Evolutionary conservation across 2,797 vertebrate species (phyloP).

Genomic region (Halcyon leucocephala): DNA sequence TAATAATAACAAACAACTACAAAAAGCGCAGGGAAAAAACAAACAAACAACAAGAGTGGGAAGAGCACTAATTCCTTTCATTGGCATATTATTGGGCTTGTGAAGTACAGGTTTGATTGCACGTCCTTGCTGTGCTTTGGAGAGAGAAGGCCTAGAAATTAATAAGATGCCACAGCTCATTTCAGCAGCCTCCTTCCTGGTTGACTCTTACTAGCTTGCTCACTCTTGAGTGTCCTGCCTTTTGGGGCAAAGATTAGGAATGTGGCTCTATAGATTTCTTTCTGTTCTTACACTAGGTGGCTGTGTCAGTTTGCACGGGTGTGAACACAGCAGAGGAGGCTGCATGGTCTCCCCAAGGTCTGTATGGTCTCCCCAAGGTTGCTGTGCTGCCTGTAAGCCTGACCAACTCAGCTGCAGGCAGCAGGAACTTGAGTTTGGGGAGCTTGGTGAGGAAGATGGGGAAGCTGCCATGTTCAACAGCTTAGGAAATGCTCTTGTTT

Average conservation of each 20-base stretch:
- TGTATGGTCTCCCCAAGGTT: neutral
- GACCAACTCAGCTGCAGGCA: neutral
- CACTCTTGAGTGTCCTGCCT: neutral
- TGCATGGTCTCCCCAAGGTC: neutral
- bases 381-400: neutral
- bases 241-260: neutral
- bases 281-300: neutral
- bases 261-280: neutral
- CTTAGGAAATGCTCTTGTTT: neutral
- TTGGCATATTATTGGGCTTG: neutral
- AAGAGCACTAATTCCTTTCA: neutral
- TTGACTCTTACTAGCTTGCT: neutral
- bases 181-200: neutral
- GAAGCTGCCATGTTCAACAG: neutral
- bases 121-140: neutral
- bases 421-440: neutral
- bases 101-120: slow-evolving; percentile 9
- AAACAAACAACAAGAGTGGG: neutral
- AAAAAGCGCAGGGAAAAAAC: too few species aligned
- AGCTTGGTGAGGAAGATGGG: fast-evolving
- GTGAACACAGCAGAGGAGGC: neutral
- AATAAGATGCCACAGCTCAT: neutral
- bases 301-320: neutral
- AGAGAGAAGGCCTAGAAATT: neutral
- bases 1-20: neutral